A percentile compares a stretch with the other conserved stretches of the same genome.
Evolutionary conservation across 2,888 invertebrate genomes (phyloP).

Genomic region (Junonia oenone): DNA sequence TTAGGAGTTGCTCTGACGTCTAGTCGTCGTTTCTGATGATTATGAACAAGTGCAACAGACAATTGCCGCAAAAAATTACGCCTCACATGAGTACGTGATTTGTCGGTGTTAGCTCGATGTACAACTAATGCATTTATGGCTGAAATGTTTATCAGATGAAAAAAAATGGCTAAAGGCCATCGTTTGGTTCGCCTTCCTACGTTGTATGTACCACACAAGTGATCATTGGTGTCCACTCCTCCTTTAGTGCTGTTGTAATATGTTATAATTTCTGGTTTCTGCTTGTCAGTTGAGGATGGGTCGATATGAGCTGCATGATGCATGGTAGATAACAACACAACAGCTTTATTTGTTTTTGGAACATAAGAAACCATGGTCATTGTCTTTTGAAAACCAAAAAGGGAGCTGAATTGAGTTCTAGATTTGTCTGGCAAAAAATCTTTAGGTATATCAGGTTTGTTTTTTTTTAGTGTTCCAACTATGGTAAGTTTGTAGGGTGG

Average conservation of each 20-base stretch:
- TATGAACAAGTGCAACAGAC: conserved; percentile 13
- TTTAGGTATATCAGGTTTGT: conserved; percentile 18
- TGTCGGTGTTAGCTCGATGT: too few species aligned
- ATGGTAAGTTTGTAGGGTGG: conserved; percentile 14
- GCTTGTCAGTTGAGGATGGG: not conserved
- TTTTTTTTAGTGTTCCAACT: conserved; percentile 22
- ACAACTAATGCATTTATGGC: too few species aligned
- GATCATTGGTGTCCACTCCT: too few species aligned
- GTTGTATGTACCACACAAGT: too few species aligned
- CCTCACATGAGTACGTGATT: too few species aligned
- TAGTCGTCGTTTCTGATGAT: conserved; percentile 10
- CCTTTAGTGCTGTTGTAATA: conserved; percentile 13
- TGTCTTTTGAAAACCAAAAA: not conserved
- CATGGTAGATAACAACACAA: conserved; percentile 19
- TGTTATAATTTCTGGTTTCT: conserved; percentile 11
- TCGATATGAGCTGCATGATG: conserved; percentile 15
- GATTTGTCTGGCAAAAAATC: conserved; percentile 11
- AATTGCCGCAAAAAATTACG: conserved; percentile 13
- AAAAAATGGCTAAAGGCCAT: too few species aligned
- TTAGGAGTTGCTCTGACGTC: too few species aligned
- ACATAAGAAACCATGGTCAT: conserved; percentile 3
- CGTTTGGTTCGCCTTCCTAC: too few species aligned
- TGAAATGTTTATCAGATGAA: too few species aligned
- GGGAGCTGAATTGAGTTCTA: not conserved
- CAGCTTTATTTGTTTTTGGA: conserved; percentile 16